Conservation (phyloP, 2,113 vertebrate species). For the Thomomys bottae region DNA sequence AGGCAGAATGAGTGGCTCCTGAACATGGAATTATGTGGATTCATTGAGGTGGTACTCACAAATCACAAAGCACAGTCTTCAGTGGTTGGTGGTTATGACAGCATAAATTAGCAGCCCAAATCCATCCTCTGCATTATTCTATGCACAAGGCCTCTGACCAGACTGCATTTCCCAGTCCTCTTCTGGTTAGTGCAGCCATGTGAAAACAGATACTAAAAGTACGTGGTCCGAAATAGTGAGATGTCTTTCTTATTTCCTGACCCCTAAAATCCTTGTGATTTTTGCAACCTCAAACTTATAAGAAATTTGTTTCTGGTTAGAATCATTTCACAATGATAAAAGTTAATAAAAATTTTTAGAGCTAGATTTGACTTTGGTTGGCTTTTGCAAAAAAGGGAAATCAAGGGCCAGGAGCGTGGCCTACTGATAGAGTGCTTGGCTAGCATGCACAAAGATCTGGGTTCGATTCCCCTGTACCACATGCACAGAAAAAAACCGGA, state of each 20-base stretch:
- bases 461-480: too few species aligned
- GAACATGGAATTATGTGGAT: background rate
- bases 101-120: background rate
- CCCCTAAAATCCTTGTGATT: constrained; percentile 29
- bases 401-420: too few species aligned
- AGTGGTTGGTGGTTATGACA: background rate
- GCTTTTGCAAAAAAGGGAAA: background rate
- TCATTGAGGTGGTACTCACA: background rate
- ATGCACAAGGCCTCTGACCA: background rate
- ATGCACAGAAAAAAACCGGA: too few species aligned
- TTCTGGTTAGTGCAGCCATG: background rate
- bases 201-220: background rate
- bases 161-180: background rate
- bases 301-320: constrained; percentile 5
- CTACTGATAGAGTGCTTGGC: too few species aligned
- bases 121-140: background rate
- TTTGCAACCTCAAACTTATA: constrained; percentile 30
- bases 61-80: background rate
- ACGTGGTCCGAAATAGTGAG: background rate
- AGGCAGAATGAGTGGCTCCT: background rate
- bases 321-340: constrained; percentile 35
- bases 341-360: background rate
- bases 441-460: too few species aligned
- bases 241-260: constrained; percentile 35
- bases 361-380: background rate